These are phyloP conservation scores for Eupithecia inturbata DNA, from an alignment of 2,888 invertebrate species.

Conservation along the genomic window DNA sequence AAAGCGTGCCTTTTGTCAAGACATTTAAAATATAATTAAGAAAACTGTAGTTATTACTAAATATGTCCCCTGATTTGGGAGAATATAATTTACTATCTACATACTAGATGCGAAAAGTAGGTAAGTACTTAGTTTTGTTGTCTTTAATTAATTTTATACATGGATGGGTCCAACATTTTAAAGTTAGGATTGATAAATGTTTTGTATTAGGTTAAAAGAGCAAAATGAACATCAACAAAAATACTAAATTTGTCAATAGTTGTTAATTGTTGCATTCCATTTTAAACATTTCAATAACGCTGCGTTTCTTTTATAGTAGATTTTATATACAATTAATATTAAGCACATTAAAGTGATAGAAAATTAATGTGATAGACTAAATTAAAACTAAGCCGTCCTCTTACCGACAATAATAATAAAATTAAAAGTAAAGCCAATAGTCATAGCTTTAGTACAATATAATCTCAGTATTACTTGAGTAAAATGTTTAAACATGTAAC, in stretches of 20 bases:
- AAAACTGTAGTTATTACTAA: not conserved
- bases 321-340: not conserved
- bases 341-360: not conserved
- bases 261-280: constrained; percentile 15
- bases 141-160: not conserved
- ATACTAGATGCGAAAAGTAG: too few species aligned
- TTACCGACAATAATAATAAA: constrained; percentile 41
- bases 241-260: not conserved
- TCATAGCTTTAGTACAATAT: constrained; percentile 49
- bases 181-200: not conserved
- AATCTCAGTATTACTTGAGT: constrained; percentile 62
- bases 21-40: not conserved
- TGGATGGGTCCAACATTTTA: not conserved
- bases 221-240: not conserved
- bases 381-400: constrained; percentile 52
- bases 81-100: not conserved
- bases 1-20: not conserved
- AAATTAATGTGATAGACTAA: not conserved
- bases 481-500: constrained; percentile 44
- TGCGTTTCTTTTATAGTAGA: constrained; percentile 19
- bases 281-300: not conserved
- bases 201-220: not conserved
- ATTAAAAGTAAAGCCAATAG: constrained; percentile 46
- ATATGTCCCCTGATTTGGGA: not conserved
- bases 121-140: not conserved